Evolutionary conservation across 1,140 invertebrate species (phyloP), one percentile per base, ranked within the genome.

Genomic region (Sipha flava): DNA sequence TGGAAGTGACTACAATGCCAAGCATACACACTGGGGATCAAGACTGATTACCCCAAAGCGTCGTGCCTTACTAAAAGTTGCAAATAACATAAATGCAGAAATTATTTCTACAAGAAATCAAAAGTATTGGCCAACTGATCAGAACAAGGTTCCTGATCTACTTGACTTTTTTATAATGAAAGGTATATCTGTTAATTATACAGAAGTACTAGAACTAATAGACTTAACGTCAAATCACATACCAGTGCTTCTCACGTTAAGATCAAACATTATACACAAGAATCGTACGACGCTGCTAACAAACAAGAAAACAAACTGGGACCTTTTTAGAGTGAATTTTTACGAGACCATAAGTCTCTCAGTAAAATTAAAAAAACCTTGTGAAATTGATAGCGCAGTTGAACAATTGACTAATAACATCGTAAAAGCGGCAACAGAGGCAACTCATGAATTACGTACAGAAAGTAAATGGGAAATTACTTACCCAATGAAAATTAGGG

Each of bases 121-220:
- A 31, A 87, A 86, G 0, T 85, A 86, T 80, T 87, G 85, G 57
- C 84, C 82, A 21, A 83, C 83, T 49, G 86, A 84, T n/a, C 66
- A 62, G n/a, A 82, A 83, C 6, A 86, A 82, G 81, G 84, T 80
- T 3, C 85, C 85, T 0, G 85, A 86, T 40, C 83, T 84, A 0
- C 80, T 86, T 3, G 86, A 83, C 5, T 87, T 81, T 23, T 83
- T 84, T 37, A 75, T 86, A 43, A 79, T 75, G 14, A 83, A 81
- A 81, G 84, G 83, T 31, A 72, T 85, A 4, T 81, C 81, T 12
- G 23, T 16, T 10, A 81, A 81, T 26, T 82, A 82, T 45, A 52
- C 82, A 0, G 40, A 81, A 49, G 37, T 81, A 5, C 54, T 79
- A 62, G 52, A 72, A 52, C 77, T 45, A 18, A 14, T 31, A 6